These are phyloP conservation scores for Noctua comes DNA, from an alignment of 2,888 invertebrate genomes.

Conservation along the genomic window DNA sequence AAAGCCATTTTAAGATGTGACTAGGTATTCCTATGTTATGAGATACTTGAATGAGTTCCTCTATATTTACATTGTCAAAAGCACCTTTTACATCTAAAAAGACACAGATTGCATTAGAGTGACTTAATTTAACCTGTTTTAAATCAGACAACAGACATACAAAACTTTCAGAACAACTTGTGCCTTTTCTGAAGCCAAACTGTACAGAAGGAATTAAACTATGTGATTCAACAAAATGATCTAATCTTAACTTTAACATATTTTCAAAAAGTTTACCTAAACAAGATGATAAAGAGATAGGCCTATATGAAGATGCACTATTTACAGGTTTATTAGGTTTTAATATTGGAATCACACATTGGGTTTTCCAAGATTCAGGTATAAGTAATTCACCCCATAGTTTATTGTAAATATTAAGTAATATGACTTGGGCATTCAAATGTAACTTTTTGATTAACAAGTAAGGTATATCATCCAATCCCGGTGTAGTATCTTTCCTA, in stretches of 20 bases:
- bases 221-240: background rate
- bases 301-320: background rate
- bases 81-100: conserved; percentile 9
- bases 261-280: conserved; percentile 45
- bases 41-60: background rate
- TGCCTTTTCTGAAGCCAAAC: conserved; percentile 38
- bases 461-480: conserved; percentile 32
- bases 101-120: conserved; percentile 11
- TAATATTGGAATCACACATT: conserved; percentile 6
- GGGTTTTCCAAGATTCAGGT: background rate
- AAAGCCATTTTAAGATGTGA: background rate
- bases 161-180: conserved; percentile 41
- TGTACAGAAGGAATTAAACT: conserved; percentile 9
- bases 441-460: background rate
- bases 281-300: conserved; percentile 12
- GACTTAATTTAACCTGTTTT: conserved; percentile 15
- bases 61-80: conserved; percentile 6
- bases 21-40: background rate
- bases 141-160: conserved; percentile 25
- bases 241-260: conserved; percentile 25
- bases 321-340: conserved; percentile 4
- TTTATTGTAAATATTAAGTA: conserved; percentile 30
- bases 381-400: background rate
- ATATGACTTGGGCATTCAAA: conserved; percentile 1
- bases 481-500: conserved; percentile 12